Conservation (phyloP, 2,113 vertebrate species). For the Machaerirhynchus nigripectus region DNA sequence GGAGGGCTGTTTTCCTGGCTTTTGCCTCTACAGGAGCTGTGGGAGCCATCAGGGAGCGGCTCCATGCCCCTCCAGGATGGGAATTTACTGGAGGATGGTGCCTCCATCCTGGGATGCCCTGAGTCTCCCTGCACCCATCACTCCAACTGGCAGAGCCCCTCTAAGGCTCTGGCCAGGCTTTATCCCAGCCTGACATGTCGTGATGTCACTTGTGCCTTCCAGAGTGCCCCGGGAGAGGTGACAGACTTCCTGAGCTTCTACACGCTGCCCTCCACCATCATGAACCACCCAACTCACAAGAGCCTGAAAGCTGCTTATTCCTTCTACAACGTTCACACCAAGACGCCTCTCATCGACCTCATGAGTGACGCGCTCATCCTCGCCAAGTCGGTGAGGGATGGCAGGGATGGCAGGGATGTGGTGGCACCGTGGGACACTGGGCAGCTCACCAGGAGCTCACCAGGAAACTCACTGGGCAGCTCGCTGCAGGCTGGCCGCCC, state of each 20-base stretch:
- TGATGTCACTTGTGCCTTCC: neutral
- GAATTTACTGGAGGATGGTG: neutral
- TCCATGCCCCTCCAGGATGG: neutral
- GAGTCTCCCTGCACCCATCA: neutral
- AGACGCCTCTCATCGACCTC: constrained; percentile 90
- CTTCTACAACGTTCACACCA: constrained; percentile 98
- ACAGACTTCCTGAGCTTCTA: constrained; percentile 98
- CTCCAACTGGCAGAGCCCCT: neutral
- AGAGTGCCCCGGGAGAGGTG: constrained; percentile 85
- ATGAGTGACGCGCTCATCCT: constrained; percentile 96
- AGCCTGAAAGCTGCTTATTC: constrained; percentile 98
- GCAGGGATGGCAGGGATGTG: neutral
- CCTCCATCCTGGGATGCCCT: neutral
- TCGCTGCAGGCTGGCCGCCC: neutral
- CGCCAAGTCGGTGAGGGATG: constrained; percentile 89
- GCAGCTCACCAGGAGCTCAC: neutral
- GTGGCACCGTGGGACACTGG: neutral
- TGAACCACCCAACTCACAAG: constrained; percentile 96
- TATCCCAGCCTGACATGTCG: fast-evolving
- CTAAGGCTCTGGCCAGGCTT: neutral
- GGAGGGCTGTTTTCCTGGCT: neutral
- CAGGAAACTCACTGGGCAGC: neutral
- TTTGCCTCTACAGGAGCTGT: neutral
- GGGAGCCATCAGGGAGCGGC: fast-evolving
- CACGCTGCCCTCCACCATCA: constrained; percentile 96